Evolutionary conservation across 1,140 invertebrate genomes (phyloP).

Genomic region (Drosophila saltans): DNA sequence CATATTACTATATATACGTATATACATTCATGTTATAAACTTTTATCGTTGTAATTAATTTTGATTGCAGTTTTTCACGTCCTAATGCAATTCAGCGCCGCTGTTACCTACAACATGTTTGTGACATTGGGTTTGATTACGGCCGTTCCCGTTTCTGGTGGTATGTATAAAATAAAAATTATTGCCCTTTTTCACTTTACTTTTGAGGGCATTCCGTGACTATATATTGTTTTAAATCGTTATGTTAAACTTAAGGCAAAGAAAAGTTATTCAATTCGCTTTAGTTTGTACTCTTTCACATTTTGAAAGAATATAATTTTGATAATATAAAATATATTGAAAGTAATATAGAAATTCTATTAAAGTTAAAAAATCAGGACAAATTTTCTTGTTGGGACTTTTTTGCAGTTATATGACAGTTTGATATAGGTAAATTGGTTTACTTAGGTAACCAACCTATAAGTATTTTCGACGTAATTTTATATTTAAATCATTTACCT

Average conservation of each 20-base stretch:
- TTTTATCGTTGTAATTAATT: conserved; percentile 71
- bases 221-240: conserved; percentile 60
- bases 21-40: conserved; percentile 40
- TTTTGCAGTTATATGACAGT: too few species aligned
- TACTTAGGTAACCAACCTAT: too few species aligned
- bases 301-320: too few species aligned
- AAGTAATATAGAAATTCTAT: too few species aligned
- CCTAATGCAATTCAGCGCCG: conserved; percentile 94
- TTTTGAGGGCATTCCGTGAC: conserved; percentile 50
- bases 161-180: conserved; percentile 84
- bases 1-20: neutral
- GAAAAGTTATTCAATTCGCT: neutral
- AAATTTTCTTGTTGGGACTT: too few species aligned
- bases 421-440: too few species aligned
- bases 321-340: too few species aligned
- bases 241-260: conserved; percentile 43
- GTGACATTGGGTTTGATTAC: conserved; percentile 95
- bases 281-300: neutral
- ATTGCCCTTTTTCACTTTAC: conserved; percentile 13
- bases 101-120: conserved; percentile 95
- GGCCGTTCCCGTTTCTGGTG: conserved; percentile 95
- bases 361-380: too few species aligned
- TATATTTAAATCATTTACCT: too few species aligned
- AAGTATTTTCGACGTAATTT: too few species aligned
- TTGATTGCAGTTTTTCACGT: conserved; percentile 92